Conservation (phyloP, 2,888 invertebrate genomes). For the Apomyelois bistriatella region DNA sequence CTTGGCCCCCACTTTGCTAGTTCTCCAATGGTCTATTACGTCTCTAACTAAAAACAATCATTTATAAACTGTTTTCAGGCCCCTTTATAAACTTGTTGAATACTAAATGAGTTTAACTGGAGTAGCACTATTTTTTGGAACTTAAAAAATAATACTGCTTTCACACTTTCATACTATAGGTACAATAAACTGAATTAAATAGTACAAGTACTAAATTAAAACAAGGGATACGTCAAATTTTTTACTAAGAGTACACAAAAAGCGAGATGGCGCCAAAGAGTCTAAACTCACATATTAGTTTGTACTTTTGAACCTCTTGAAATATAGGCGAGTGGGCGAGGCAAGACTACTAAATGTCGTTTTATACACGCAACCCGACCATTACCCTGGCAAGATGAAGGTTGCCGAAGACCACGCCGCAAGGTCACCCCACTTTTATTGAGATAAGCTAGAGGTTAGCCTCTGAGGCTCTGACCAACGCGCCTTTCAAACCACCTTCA, state of each 20-base stretch:
- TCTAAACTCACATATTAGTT: too few species aligned
- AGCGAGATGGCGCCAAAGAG: too few species aligned
- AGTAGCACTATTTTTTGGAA: too few species aligned
- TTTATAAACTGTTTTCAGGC: conserved; percentile 56
- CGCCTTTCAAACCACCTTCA: conserved; percentile 15
- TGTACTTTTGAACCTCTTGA: conserved; percentile 17
- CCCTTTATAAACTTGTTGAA: conserved; percentile 45
- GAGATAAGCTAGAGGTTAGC: neutral
- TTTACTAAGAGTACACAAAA: too few species aligned
- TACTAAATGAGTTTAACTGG: conserved; percentile 24
- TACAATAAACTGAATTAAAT: too few species aligned
- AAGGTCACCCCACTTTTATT: conserved; percentile 26
- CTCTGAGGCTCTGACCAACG: conserved; percentile 15
- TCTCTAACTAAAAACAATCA: conserved; percentile 63
- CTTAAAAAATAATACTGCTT: too few species aligned
- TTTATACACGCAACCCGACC: conserved; percentile 29
- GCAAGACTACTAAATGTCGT: conserved; percentile 24
- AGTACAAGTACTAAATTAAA: too few species aligned
- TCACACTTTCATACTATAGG: too few species aligned
- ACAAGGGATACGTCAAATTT: too few species aligned
- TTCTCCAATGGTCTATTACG: conserved; percentile 58
- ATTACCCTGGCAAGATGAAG: conserved; percentile 25
- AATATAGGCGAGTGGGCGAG: neutral
- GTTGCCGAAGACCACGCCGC: conserved; percentile 30
- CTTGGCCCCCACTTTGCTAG: conserved; percentile 58